Evolutionary conservation across 2,888 invertebrate species (phyloP), one percentile per base, ranked within the genome.

Genomic region (Cryptus armator): DNA sequence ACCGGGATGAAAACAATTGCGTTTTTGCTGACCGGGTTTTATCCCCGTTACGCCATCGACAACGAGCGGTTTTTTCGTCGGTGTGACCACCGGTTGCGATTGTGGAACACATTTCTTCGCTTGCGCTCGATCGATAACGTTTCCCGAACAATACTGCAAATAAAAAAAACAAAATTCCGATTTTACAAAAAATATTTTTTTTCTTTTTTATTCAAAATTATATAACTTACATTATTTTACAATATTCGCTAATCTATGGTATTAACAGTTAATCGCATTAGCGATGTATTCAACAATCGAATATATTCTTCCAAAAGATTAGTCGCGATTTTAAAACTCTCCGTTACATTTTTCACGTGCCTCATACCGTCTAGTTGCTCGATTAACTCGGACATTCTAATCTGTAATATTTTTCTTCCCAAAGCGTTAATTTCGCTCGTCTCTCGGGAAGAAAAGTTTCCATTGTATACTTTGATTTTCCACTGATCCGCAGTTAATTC

Each of bases 1-100:
- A 91, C 98, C 98, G 94, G 98, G 98, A 95, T 99, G 98, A 95
- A 98, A 98, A 95, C 98, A 99, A 95, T 96, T 96, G 95, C 98
- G 93, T 74, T 94, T 94, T 80, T 95, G 95, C 89, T 95, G 95
- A 83, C 94, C 94, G 51, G 94, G 93, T 87, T 93, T 92, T 51
- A 89, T 89, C 9, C 93, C 93, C 44, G 91, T 93, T 66, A 93
- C 88, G 62, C 92, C 91, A 43, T 92, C 90, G 68, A 93, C 91
- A 51, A 90, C 90, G 9, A 90, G 84, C 3, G 68, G 84, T 67
- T 88, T 80, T 87, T 92, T 93, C n/a, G 91, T 81, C 48, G 92
- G 91, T 6, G 91, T 90, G 24, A 93, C 89, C 19, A 93, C 87
- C n/a, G 92, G 81, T 79, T 93, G 92, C 14, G 93, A 86, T 87